Percentiles rank a stretch among this genome's conserved stretches.
Evolutionary conservation across 2,113 vertebrate species (phyloP).

Genomic region (Mormyrus lacerda): DNA sequence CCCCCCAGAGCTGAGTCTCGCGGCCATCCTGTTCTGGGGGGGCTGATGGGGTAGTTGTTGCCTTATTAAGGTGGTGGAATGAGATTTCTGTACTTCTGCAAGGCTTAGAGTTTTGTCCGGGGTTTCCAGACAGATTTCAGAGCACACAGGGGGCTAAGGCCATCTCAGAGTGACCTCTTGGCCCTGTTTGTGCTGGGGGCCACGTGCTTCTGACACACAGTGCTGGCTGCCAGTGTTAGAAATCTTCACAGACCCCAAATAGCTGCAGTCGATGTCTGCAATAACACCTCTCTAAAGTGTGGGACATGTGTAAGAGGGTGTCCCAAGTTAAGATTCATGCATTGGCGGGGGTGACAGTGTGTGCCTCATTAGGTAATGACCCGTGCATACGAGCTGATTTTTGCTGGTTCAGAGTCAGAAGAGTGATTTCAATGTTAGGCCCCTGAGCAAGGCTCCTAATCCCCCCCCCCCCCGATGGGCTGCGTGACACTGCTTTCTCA

Average conservation of each 20-base stretch:
- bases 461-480: background rate
- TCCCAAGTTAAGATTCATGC: background rate
- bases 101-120: constrained; percentile 15
- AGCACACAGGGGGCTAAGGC: background rate
- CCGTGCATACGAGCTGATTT: background rate
- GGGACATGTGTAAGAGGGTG: background rate
- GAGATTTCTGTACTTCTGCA: constrained; percentile 26
- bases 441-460: background rate
- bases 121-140: background rate
- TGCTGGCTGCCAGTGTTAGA: background rate
- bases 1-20: background rate
- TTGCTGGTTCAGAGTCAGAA: background rate
- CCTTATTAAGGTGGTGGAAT: constrained; percentile 49
- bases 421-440: background rate
- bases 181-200: background rate
- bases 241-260: background rate
- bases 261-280: background rate
- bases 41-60: constrained; percentile 45
- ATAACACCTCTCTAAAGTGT: background rate
- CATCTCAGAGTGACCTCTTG: background rate
- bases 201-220: background rate
- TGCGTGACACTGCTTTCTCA: background rate
- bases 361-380: background rate
- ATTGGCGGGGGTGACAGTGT: too few relatives aligned
- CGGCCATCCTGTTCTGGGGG: constrained; percentile 17